phyloP scores from a whole-genome alignment of 2,113 vertebrate genomes.

The Spea bombifrons region DNA sequence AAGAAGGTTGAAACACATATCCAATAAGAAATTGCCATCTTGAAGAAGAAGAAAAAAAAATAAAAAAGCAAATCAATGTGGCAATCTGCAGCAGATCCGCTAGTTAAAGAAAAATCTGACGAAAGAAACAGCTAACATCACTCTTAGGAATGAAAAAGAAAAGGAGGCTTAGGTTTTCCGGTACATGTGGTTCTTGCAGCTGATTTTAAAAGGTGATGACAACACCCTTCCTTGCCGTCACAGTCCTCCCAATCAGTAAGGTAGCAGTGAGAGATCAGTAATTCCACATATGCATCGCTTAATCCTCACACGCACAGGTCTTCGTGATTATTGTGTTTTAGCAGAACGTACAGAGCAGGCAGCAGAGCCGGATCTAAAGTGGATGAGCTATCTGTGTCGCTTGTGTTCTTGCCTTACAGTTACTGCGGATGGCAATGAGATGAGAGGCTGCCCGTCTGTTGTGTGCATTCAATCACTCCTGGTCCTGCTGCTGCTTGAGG shows the following conservation, averaged over 20 bases:
- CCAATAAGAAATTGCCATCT: not conserved
- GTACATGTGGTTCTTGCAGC: slow-evolving; percentile 28
- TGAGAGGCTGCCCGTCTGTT: slow-evolving; percentile 44
- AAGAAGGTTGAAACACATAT: slow-evolving; percentile 10
- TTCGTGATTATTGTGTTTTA: not conserved
- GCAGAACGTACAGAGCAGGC: not conserved
- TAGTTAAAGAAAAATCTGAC: slow-evolving; percentile 56
- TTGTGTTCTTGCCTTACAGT: slow-evolving; percentile 49
- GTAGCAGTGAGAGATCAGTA: not conserved
- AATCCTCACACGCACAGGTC: not conserved
- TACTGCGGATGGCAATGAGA: slow-evolving; percentile 39
- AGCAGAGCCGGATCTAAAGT: not conserved
- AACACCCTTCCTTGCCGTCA: slow-evolving; percentile 19
- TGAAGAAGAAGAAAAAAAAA: slow-evolving; percentile 13
- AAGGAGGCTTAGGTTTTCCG: not conserved
- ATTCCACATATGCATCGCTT: not conserved
- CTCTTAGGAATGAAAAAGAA: not conserved
- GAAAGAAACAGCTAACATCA: slow-evolving; percentile 25
- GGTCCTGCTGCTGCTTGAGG: slow-evolving; percentile 44
- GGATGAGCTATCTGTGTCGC: slow-evolving; percentile 22
- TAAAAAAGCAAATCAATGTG: slow-evolving; percentile 71
- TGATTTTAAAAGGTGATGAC: slow-evolving; percentile 14
- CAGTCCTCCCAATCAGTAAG: slow-evolving; percentile 16
- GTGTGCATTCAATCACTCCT: slow-evolving; percentile 23
- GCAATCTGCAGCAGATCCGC: slow-evolving; percentile 71